These are phyloP conservation scores for Hippopotamus amphibius DNA, from an alignment of 2,113 vertebrate species.

Conservation along the genomic window DNA sequence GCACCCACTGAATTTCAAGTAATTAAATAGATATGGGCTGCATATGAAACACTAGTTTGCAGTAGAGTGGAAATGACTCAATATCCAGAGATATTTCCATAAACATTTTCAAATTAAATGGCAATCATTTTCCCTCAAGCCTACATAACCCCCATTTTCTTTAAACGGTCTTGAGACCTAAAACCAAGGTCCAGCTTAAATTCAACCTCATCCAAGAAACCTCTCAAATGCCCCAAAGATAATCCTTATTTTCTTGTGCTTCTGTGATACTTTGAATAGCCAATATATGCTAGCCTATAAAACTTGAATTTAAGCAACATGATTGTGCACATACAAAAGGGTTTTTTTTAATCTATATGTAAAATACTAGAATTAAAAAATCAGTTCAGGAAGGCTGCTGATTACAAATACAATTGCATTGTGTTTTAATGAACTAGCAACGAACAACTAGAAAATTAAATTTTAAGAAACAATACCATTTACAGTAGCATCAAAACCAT, in stretches of 20 bases:
- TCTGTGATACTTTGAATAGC: background rate
- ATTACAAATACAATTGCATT: background rate
- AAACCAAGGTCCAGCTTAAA: background rate
- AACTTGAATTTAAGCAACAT: background rate
- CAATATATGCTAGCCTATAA: background rate
- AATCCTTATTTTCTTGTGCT: background rate
- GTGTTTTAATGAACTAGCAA: background rate
- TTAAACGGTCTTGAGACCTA: background rate
- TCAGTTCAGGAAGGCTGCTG: background rate
- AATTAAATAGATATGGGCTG: constrained; percentile 75
- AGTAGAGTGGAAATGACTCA: constrained; percentile 44
- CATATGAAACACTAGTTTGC: constrained; percentile 66
- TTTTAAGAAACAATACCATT: background rate
- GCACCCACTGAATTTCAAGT: constrained; percentile 76
- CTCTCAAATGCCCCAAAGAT: background rate
- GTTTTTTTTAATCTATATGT: background rate
- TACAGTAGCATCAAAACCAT: background rate
- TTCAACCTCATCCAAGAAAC: background rate
- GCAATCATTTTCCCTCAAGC: background rate
- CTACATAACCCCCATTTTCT: background rate
- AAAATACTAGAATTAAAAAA: background rate
- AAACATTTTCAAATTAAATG: background rate
- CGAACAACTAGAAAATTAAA: background rate
- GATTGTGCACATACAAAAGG: background rate
- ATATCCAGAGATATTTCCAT: background rate